A percentile compares a stretch with the other conserved stretches of the same genome.
Conservation (phyloP, 2,888 invertebrate species). For the Caenorhabditis angaria region DNA sequence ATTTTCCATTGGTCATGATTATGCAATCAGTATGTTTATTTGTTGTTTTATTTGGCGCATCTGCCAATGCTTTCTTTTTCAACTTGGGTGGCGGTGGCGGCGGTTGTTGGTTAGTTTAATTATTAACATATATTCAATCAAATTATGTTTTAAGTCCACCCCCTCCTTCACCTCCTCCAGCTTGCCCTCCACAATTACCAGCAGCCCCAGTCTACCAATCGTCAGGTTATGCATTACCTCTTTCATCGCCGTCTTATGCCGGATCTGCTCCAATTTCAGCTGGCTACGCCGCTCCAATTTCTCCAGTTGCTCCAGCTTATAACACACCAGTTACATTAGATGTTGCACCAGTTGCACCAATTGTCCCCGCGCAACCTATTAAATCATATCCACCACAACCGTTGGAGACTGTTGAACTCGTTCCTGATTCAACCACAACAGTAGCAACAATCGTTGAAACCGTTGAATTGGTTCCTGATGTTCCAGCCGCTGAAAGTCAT, state of each 20-base stretch:
- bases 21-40: constrained; percentile 2
- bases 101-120: constrained; percentile 23
- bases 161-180: constrained; percentile 29
- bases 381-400: neutral
- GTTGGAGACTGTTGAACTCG: neutral
- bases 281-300: no score
- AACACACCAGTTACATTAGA: neutral
- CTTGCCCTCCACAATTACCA: no score
- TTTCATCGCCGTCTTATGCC: constrained; percentile 10
- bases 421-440: neutral
- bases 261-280: neutral
- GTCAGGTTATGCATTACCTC: no score
- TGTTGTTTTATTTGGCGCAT: constrained; percentile 33
- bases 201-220: no score
- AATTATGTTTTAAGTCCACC: constrained; percentile 11
- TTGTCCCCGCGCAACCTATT: neutral
- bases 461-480: neutral
- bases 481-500: neutral
- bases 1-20: neutral
- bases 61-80: constrained; percentile 43
- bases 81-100: constrained; percentile 30
- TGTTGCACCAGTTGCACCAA: neutral
- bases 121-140: neutral
- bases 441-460: neutral
- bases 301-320: neutral